Base-by-base conservation (phyloP, 2,888 invertebrate genomes). In the Aproaerema taeniolella region DNA sequence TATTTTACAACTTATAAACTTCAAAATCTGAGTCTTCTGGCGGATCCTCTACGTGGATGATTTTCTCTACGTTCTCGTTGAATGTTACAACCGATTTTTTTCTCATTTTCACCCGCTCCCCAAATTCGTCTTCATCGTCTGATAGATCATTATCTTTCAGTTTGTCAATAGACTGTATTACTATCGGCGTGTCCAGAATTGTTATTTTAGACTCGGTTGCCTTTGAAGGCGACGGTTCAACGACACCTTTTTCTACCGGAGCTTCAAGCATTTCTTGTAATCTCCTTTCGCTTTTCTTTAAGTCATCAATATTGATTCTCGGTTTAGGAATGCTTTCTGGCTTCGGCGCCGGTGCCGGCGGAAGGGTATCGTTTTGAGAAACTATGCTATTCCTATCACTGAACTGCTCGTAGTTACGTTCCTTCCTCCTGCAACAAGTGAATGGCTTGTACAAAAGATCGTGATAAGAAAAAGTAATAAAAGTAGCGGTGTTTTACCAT, bases 21-120 rank as follows among this genome's bases (percentile, higher is more conserved):
- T 79, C 78, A 35, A 57, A 54, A 10, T 64, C 68, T 1, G 60
- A 1, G 14, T 69, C 56, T 20, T 56, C 69, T 9, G 64, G 59
- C 35, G 61, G 67, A 42, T 88, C 82, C 55, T 88, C 85, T 8
- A 88, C 75, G 46, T 87, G 81, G 39, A 86, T 80, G 29, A 86
- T 82, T 47, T 78, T 85, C 57, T 88, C 87, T 17, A 88, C 88
- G 24, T 87, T 82, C 57, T 88, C 88, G 58, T 88, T 89, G 49
- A 89, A 89, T 1, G 85, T 88, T 5, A 89, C 89, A 1, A 85
- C 80, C 2, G 88, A 86, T 59, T 88, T 88, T 50, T 74, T 72
- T 50, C 67, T 68, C 1, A 61, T 42, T 44, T 43, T 61, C 37
- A 49, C 59, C 7, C 39, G 48, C 65, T 86, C 86, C 1, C 85